Base-by-base conservation (phyloP, 2,113 vertebrate species). In the Chaenogobius annularis region DNA sequence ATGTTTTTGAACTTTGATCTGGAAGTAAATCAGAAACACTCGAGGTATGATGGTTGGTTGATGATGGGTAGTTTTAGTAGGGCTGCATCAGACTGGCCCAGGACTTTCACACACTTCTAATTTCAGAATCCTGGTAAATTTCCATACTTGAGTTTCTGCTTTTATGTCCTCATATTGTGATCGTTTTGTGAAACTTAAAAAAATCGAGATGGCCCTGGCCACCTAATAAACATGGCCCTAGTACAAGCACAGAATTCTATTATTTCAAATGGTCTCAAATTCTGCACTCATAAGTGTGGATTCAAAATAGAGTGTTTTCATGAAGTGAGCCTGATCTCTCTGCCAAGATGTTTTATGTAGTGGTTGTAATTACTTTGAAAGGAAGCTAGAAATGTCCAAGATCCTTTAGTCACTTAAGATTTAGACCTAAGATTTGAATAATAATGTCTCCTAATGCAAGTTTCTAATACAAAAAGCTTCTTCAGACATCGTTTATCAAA, bases 401-500 rank as follows among this genome's bases (percentile, higher is more conserved):
- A 40, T n/a, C 17, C 17, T 59, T 58, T 31, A 59, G 22, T 59
- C 12, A 14, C 22, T 3, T 14, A 37, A 63, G 61, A 63, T 63
- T 40, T 43, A 63, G 35, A 43, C 9, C 61, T 5, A 11, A 19
- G 14, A 40, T 63, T 43, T 63, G 5, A 43, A 40, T n/a, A 10
- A 63, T 63, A 63, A 35, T 17, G 26, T 19, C 58, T 59, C 56
- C 35, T n/a, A 40, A 37, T 40, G 31, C 17, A 9, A n/a, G 35
- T 43, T 63, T 20, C 19, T 40, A 3, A 63, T 43, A 40, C 35
- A 40, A n/a, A 63, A 63, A 43, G 17, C 61, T 63, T 31, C 35
- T 43, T 17, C 37, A 17, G 61, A 63, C 61, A 63, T 63, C 10
- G 10, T 63, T 63, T 63, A 63, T 63, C 61, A 63, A 40, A 43